A percentile compares a stretch with the other conserved stretches of the same genome.
Evolutionary conservation across 2,797 vertebrate species (phyloP).

Genomic region (Linurgus olivaceus): DNA sequence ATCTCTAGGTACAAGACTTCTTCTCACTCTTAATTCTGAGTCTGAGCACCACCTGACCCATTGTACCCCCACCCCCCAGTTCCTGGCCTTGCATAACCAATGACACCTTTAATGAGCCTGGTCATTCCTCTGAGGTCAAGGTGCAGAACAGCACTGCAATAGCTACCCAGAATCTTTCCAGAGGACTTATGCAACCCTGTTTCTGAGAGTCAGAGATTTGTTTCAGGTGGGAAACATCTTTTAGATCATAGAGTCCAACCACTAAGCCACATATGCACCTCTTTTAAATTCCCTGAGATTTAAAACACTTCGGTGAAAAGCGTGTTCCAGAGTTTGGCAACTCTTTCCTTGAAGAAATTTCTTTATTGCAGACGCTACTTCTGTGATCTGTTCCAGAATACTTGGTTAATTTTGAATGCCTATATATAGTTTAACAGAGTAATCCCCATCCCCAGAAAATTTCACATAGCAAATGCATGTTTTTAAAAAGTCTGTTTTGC

Average conservation of each 20-base stretch:
- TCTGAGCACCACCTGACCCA: background rate
- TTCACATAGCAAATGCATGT: background rate
- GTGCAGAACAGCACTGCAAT: background rate
- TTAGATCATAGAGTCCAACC: background rate
- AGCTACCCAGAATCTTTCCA: background rate
- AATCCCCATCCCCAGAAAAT: background rate
- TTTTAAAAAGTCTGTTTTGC: background rate
- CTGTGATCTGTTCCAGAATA: background rate
- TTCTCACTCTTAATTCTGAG: background rate
- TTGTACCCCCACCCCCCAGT: background rate
- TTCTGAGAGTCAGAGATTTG: background rate
- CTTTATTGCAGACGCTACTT: background rate
- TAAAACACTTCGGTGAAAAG: background rate
- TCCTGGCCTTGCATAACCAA: background rate
- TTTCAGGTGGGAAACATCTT: background rate
- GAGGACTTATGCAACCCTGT: background rate
- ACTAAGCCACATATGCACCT: background rate
- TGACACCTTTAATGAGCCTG: background rate
- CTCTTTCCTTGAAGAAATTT: background rate
- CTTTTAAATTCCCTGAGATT: background rate
- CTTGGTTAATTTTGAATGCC: background rate
- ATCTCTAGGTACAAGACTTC: background rate
- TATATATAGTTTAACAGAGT: background rate
- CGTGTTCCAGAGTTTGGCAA: background rate
- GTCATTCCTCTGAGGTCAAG: background rate